phyloP scores from a whole-genome alignment of 2,888 invertebrate genomes.

The Formica aserva region DNA sequence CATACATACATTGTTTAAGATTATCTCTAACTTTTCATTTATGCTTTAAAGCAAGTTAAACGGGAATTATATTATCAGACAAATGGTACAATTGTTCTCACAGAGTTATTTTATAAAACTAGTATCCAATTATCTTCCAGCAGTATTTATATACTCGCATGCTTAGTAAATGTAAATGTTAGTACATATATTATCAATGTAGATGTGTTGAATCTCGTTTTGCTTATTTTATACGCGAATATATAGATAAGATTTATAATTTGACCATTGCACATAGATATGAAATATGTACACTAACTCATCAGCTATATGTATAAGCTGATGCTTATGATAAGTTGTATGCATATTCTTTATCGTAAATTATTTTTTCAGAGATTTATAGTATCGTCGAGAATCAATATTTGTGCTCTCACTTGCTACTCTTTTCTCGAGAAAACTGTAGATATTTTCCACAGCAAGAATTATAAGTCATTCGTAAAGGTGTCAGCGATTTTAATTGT shows the following conservation, averaged over 20 bases:
- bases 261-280: slow-evolving; percentile 34
- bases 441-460: slow-evolving; percentile 55
- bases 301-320: slow-evolving; percentile 10
- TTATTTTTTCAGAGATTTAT: slow-evolving; percentile 27
- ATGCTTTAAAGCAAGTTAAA: slow-evolving; percentile 6
- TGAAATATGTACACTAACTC: slow-evolving; percentile 9
- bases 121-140: slow-evolving; percentile 32
- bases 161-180: slow-evolving; percentile 51
- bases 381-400: slow-evolving; percentile 26
- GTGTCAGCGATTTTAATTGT: background rate
- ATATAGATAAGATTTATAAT: slow-evolving; percentile 41
- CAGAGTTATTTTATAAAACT: slow-evolving; percentile 24
- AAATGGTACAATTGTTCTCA: slow-evolving; percentile 34
- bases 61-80: slow-evolving; percentile 19
- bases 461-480: slow-evolving; percentile 10
- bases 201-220: slow-evolving; percentile 30
- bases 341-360: slow-evolving; percentile 28
- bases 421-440: slow-evolving; percentile 51
- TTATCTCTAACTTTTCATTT: slow-evolving; percentile 39
- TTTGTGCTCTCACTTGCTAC: slow-evolving; percentile 30
- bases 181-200: slow-evolving; percentile 12
- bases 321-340: too few species aligned
- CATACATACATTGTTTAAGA: slow-evolving; percentile 36
- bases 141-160: slow-evolving; percentile 57
- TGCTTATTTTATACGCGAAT: slow-evolving; percentile 27